These are phyloP conservation scores for Sycophaga agraensis DNA, from an alignment of 1,140 invertebrate species.

Conservation along the genomic window DNA sequence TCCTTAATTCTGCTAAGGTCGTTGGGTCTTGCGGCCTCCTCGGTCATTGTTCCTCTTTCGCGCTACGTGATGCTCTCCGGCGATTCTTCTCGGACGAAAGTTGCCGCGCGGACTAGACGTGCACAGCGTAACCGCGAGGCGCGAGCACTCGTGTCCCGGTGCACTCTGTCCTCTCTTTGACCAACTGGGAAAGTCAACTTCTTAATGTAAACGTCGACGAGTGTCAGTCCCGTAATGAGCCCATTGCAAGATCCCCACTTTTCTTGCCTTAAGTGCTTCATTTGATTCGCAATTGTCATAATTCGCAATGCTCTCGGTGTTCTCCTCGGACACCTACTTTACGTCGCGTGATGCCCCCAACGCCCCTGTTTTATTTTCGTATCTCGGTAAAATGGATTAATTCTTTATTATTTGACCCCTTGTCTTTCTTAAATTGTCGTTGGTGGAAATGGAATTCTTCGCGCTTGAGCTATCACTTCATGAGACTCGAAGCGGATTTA, in stretches of 20 bases:
- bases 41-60: slow-evolving; percentile 27
- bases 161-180: background rate
- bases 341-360: slow-evolving; percentile 10
- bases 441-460: too few relatives aligned
- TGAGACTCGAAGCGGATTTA: too few relatives aligned
- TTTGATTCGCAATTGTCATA: slow-evolving; percentile 46
- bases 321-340: slow-evolving; percentile 28
- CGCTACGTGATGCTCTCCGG: too few relatives aligned
- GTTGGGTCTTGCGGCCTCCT: slow-evolving; percentile 27
- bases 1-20: slow-evolving; percentile 9
- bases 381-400: background rate
- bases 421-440: too few relatives aligned
- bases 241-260: slow-evolving; percentile 35
- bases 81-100: too few relatives aligned
- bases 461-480: too few relatives aligned
- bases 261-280: slow-evolving; percentile 32
- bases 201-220: slow-evolving; percentile 17
- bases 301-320: too few relatives aligned
- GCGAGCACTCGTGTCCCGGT: background rate
- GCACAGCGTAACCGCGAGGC: too few relatives aligned
- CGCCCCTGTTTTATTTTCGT: slow-evolving; percentile 16
- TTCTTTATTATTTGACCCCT: too few relatives aligned
- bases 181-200: slow-evolving; percentile 12
- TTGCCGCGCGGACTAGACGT: too few relatives aligned
- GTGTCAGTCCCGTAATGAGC: slow-evolving; percentile 8